These are phyloP conservation scores for Atlantisia rogersi DNA, from an alignment of 2,113 vertebrate species.

Conservation along the genomic window DNA sequence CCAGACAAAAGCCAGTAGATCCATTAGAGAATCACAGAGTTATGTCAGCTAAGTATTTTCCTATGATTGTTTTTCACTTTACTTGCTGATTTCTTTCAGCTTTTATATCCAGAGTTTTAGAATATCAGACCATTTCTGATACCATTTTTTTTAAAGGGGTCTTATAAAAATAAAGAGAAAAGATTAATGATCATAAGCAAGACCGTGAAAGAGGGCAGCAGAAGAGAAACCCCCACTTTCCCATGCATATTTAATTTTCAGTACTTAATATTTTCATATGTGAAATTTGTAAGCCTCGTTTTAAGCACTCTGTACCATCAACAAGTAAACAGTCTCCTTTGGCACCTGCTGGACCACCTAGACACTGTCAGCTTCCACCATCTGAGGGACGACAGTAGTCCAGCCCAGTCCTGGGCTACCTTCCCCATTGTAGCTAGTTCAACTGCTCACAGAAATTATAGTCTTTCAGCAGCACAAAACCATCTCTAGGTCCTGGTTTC, in stretches of 20 bases:
- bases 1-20: background rate
- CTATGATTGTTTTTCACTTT: background rate
- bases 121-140: background rate
- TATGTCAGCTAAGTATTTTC: background rate
- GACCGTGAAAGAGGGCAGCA: background rate
- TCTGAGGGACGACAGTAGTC: background rate
- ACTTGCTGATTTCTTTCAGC: background rate
- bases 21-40: background rate
- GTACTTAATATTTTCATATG: background rate
- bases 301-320: background rate
- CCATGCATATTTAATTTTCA: background rate
- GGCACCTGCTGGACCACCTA: background rate
- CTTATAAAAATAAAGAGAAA: background rate
- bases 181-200: background rate
- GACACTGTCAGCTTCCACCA: background rate
- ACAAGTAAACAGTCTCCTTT: background rate
- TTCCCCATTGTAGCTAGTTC: background rate
- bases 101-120: background rate
- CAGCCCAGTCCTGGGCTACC: background rate
- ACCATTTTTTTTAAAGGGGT: background rate
- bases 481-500: background rate
- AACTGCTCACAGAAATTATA: background rate
- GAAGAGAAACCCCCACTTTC: background rate
- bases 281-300: background rate
- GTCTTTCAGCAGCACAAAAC: background rate